Base-by-base conservation (phyloP, 2,888 invertebrate genomes). In the Lepeophtheirus nordmannii region DNA sequence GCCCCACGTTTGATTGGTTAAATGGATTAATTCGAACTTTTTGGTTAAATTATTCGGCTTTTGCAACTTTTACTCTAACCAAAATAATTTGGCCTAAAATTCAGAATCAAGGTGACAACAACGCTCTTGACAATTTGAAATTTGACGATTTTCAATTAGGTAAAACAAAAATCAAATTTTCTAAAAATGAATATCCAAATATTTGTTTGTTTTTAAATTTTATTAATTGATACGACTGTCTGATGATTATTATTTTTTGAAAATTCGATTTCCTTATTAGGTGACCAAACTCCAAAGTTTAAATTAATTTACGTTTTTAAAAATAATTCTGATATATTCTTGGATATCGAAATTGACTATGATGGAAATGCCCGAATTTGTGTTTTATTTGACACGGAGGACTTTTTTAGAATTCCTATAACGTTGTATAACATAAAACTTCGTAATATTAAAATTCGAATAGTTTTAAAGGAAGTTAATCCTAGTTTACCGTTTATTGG, bases 11-110 rank as follows among this genome's bases (percentile, higher is more conserved):
- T 17, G 30, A 37, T 60, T 57, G 57, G 60, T 10, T 60, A 10
- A 60, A 60, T 60, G 37, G 39, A 14, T 11, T 23, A n/a, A 22
- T 60, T 60, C 60, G 60, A 30, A 60, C 60, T 10, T 38, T 60
- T 38, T 60, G 60, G 60, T 30, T 60, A 14, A 60, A 60, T 14
- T 38, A 46, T 46, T 46, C 53, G 5, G 53, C 53, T n/a, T 46
- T n/a, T 46, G 8, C 30, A 17, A 14, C 53, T 46, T 46, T 46
- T 46, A 46, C 17, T 14, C 53, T 46, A 14, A 46, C 53, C 8
- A 46, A 46, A 46, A 17, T 46, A 14, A n/a, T 46, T 46, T 46
- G 53, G 53, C 53, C 53, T 17, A 46, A 46, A 17, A 46, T 46
- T 17, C 30, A 30, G 30, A 30, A 7, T 30, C 53, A 46, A 46